Evolutionary conservation across 2,888 invertebrate genomes (phyloP).

Genomic region (Rosalia funebris): DNA sequence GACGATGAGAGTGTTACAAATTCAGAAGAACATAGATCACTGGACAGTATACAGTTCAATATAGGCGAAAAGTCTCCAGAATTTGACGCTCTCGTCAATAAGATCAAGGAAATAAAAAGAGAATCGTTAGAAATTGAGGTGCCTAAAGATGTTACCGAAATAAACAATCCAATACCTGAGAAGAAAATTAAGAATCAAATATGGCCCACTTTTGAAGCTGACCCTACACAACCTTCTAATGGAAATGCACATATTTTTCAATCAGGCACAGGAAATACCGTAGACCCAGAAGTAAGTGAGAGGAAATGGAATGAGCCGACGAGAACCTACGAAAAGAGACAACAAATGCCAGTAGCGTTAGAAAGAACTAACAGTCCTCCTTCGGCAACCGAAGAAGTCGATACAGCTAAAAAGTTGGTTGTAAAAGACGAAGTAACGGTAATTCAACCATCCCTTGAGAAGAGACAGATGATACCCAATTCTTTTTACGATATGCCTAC

Average conservation of each 20-base stretch:
- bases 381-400: constrained; percentile 21
- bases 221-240: constrained; percentile 13
- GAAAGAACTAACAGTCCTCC: constrained; percentile 26
- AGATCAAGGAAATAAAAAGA: constrained; percentile 60
- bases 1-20: constrained; percentile 47
- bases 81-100: constrained; percentile 59
- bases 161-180: constrained; percentile 20
- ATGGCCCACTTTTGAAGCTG: constrained; percentile 50
- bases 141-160: constrained; percentile 30
- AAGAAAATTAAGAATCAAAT: constrained; percentile 54
- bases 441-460: background rate
- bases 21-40: constrained; percentile 18
- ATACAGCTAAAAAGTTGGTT: constrained; percentile 23
- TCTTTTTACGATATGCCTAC: constrained; percentile 11
- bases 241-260: constrained; percentile 21
- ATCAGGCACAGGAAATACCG: constrained; percentile 14
- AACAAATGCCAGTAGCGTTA: constrained; percentile 29
- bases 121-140: constrained; percentile 44
- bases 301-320: constrained; percentile 6
- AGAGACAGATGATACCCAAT: constrained; percentile 10
- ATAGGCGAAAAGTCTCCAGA: constrained; percentile 49
- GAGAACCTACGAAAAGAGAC: constrained; percentile 22
- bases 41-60: constrained; percentile 43
- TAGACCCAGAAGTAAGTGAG: constrained; percentile 11
- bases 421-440: constrained; percentile 3